Conservation (phyloP, 2,888 invertebrate genomes). For the Mesorhabditis belari region DNA sequence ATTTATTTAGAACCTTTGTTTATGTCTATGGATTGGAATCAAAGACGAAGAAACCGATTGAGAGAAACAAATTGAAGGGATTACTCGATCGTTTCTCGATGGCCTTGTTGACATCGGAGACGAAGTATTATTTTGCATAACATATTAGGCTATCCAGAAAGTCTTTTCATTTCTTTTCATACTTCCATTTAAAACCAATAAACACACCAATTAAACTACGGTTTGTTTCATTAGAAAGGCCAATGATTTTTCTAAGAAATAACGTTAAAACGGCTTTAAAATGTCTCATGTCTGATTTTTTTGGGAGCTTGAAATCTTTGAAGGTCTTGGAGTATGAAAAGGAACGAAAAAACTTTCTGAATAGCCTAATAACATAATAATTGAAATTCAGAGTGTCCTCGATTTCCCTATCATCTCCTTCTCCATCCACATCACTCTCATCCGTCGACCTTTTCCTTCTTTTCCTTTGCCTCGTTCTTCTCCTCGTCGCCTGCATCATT, state of each 20-base stretch:
- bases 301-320: too few species aligned
- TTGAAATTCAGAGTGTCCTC: constrained; percentile 4
- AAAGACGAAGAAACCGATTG: constrained; percentile 24
- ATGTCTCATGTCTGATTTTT: too few species aligned
- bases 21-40: constrained; percentile 41
- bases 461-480: constrained; percentile 13
- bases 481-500: constrained; percentile 4
- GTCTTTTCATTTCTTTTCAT: too few species aligned
- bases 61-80: constrained; percentile 17
- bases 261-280: too few species aligned
- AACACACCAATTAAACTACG: too few species aligned
- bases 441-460: constrained; percentile 10
- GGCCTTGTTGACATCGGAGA: not conserved
- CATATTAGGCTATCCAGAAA: too few species aligned
- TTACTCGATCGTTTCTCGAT: not conserved
- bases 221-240: too few species aligned
- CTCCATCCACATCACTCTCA: not conserved
- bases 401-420: constrained; percentile 10
- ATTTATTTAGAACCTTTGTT: constrained; percentile 23
- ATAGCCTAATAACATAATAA: not conserved
- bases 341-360: constrained; percentile 4
- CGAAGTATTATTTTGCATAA: too few species aligned
- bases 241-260: too few species aligned
- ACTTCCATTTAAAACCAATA: too few species aligned
- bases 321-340: too few species aligned